Base-by-base conservation (phyloP, 2,797 vertebrate genomes). In the Caiman crocodilus region DNA sequence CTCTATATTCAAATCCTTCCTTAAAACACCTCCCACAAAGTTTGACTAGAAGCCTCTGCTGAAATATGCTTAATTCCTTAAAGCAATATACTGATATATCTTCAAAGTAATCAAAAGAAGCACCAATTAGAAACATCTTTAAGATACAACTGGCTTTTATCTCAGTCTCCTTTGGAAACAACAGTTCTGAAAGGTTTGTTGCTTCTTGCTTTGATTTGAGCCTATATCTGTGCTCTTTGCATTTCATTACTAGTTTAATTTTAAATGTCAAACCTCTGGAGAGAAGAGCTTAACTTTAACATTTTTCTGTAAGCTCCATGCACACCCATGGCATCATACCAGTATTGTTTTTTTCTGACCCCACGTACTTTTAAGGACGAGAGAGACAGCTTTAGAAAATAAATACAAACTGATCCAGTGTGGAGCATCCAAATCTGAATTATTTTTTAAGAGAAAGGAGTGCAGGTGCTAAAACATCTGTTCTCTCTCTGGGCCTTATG, bases 401-500 rank as follows among this genome's bases (percentile, higher is more conserved):
- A 64, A 91, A 82, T 1, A 76, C 82, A 90, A 84, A 3, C 4
- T 63, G 23, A 81, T 87, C 15, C 26, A 77, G 10, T 20, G 13
- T 0, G 4, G 13, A 92, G 59, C 79, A 93, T 94, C 79, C 57
- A 93, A 95, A 93, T 89, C 75, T 64, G 84, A 89, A 90, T 92
- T 85, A 92, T 89, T 92, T 94, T 90, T 64, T 90, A 16, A 84
- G 85, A 92, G 84, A 64, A 94, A 88, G 79, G 81, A 81, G 50
- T 88, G 87, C 95, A 96, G 96, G 95, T 96, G 96, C 84, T 92
- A 94, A 92, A 96, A 97, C 95, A 97, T 96, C 94, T 97, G 95
- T 91, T 96, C 82, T 92, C 94, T 95, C 95, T 83, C 84, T 32
- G 94, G 93, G 85, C 84, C 85, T 96, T 94, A 94, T 89, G 89